Percentiles rank a stretch among this genome's conserved stretches.
Evolutionary conservation across 2,888 invertebrate genomes (phyloP).

Genomic region (Harpalus rubripes): DNA sequence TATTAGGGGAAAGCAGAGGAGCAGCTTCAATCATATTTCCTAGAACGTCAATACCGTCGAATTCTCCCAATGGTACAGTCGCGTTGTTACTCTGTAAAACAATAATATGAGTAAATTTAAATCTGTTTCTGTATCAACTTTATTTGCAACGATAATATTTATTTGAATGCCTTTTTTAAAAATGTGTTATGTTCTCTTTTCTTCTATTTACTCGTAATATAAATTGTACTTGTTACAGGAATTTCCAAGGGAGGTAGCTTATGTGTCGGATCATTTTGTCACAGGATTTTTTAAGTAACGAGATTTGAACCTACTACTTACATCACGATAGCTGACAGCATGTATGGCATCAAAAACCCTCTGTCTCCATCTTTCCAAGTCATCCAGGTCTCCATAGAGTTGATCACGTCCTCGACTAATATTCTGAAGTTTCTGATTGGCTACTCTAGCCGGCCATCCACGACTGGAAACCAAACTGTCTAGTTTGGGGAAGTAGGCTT

Average conservation of each 20-base stretch:
- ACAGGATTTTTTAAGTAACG: too few species aligned
- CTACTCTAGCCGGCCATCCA: slow-evolving; percentile 86
- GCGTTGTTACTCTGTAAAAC: slow-evolving; percentile 80
- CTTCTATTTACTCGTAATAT: too few species aligned
- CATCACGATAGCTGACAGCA: slow-evolving; percentile 80
- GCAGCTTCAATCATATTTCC: slow-evolving; percentile 89
- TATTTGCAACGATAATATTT: too few species aligned
- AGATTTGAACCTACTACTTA: slow-evolving; percentile 73
- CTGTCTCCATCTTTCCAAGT: slow-evolving; percentile 88
- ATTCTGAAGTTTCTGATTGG: slow-evolving; percentile 80
- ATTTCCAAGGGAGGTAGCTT: neutral
- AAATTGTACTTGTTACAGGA: neutral
- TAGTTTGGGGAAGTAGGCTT: slow-evolving; percentile 92
- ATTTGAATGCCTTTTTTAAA: too few species aligned
- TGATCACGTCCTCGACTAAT: slow-evolving; percentile 85
- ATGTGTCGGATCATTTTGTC: too few species aligned
- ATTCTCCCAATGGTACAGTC: slow-evolving; percentile 81
- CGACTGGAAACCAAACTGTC: slow-evolving; percentile 88
- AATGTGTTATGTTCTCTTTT: too few species aligned
- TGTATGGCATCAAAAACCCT: slow-evolving; percentile 86
- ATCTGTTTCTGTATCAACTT: too few species aligned
- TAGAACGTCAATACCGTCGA: slow-evolving; percentile 86
- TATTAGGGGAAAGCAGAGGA: slow-evolving; percentile 84
- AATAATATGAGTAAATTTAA: neutral
- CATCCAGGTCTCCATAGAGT: slow-evolving; percentile 83